Evolutionary conservation across 1,140 invertebrate genomes (phyloP).

Genomic region (Augochlora pura): DNA sequence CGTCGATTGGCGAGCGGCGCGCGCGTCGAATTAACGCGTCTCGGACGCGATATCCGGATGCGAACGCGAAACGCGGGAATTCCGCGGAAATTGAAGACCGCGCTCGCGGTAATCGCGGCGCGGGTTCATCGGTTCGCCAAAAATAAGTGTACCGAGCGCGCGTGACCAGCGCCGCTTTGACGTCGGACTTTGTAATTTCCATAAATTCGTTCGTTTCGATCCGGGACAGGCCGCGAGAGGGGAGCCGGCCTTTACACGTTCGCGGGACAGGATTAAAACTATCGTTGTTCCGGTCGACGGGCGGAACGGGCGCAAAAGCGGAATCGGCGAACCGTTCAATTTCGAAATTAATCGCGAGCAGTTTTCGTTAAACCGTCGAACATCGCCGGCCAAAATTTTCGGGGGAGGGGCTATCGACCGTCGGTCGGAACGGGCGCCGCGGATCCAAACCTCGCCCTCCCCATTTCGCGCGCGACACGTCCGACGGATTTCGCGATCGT

Average conservation of each 20-base stretch:
- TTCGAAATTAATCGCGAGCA: constrained; percentile 12
- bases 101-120: not conserved
- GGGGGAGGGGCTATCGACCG: not conserved
- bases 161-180: not conserved
- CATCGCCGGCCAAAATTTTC: constrained; percentile 28
- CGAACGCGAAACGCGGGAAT: not conserved
- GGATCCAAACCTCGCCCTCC: no score
- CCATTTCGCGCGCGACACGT: not conserved
- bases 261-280: constrained; percentile 13
- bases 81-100: not conserved
- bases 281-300: constrained; percentile 1
- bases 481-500: no score
- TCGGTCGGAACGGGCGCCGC: not conserved
- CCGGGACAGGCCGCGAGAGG: no score
- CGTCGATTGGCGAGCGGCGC: no score
- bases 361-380: constrained; percentile 9
- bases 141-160: not conserved
- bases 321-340: not conserved
- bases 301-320: not conserved
- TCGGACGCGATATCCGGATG: not conserved
- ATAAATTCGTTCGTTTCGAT: constrained; percentile 23
- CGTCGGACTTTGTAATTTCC: constrained; percentile 26
- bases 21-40: not conserved
- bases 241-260: not conserved
- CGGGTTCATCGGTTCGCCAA: no score